Evolutionary conservation across 1,140 invertebrate genomes (phyloP).

Genomic region (Dinothrombium tinctorium): DNA sequence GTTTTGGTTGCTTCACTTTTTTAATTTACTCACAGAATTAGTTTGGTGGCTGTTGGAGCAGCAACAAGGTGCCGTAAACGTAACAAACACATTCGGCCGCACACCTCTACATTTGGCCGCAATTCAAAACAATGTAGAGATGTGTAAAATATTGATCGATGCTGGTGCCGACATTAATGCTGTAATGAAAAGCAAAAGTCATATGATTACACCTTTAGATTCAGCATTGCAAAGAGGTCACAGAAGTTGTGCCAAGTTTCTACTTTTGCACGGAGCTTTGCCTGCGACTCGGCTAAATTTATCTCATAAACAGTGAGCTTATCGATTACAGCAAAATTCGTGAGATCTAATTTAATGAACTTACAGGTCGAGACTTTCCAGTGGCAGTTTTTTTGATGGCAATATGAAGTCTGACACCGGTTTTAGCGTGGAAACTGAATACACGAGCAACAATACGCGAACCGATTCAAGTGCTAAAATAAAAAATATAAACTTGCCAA

Average conservation of each 20-base stretch:
- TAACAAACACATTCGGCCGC: slow-evolving; percentile 71
- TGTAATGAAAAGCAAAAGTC: slow-evolving; percentile 39
- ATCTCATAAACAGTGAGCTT: too few relatives aligned
- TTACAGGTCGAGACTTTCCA: too few relatives aligned
- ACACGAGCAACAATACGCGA: too few relatives aligned
- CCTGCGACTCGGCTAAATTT: slow-evolving; percentile 37
- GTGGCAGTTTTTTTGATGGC: too few relatives aligned
- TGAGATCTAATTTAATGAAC: too few relatives aligned
- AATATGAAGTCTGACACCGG: too few relatives aligned
- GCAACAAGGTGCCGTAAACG: slow-evolving; percentile 55
- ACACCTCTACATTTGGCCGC: slow-evolving; percentile 82
- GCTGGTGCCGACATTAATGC: slow-evolving; percentile 53
- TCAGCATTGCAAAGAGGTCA: slow-evolving; percentile 60
- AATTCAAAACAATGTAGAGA: slow-evolving; percentile 72
- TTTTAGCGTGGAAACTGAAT: too few relatives aligned
- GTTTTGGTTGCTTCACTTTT: neutral
- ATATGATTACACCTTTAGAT: slow-evolving; percentile 48
- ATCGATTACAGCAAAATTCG: too few relatives aligned
- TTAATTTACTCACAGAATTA: slow-evolving; percentile 12
- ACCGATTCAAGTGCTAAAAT: too few relatives aligned
- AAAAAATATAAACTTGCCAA: too few relatives aligned
- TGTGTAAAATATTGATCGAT: slow-evolving; percentile 68
- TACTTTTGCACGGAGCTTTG: slow-evolving; percentile 66
- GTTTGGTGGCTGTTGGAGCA: slow-evolving; percentile 49
- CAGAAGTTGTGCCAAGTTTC: slow-evolving; percentile 67